Evolutionary conservation across 1,140 invertebrate species (phyloP), one percentile per base, ranked within the genome.

Genomic region (Delia radicum): DNA sequence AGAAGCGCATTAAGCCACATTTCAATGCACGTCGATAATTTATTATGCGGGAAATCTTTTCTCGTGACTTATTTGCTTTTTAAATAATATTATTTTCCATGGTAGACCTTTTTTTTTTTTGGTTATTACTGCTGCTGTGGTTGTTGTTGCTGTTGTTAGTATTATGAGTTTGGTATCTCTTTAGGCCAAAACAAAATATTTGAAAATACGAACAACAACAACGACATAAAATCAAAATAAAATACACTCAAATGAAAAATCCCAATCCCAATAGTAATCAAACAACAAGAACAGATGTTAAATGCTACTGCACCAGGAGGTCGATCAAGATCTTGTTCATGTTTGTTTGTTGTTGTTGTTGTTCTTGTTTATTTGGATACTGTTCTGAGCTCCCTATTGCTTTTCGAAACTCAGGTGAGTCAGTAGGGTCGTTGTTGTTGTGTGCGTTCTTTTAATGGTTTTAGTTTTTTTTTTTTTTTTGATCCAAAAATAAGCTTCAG

Each of bases 31-130:
- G 71, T 79, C 78, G 80, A 82, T 84, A 85, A 85, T 85, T 85
- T 85, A 85, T 85, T 82, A 85, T 84, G 80, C 83, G 83, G 82
- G 82, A 84, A 85, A 84, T 85, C 82, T 80, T 81, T 83, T 80
- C 81, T 84, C 79, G 83, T 84, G 83, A 85, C 83, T 85, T 85
- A 84, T 85, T 85, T 83, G 82, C 80, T 82, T 84, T 80, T 33
- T 37, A 21, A 15, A 33, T 65, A 65, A 65, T 65, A 65, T 29
- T 8, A 69, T 69, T 69, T 69, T 69, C 65, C 31, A 69, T 33
- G 65, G 29, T 37, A 28, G 27, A 65, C 13, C 27, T 4, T n/a
- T 65, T 65, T n/a, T 65, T 65, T 65, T 65, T 29, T 33, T 33
- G 33, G n/a, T n/a, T n/a, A n/a, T 42, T 42, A 42, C 48, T 21